phyloP scores from a whole-genome alignment of 1,140 invertebrate species.

The Aphelinus certus region DNA sequence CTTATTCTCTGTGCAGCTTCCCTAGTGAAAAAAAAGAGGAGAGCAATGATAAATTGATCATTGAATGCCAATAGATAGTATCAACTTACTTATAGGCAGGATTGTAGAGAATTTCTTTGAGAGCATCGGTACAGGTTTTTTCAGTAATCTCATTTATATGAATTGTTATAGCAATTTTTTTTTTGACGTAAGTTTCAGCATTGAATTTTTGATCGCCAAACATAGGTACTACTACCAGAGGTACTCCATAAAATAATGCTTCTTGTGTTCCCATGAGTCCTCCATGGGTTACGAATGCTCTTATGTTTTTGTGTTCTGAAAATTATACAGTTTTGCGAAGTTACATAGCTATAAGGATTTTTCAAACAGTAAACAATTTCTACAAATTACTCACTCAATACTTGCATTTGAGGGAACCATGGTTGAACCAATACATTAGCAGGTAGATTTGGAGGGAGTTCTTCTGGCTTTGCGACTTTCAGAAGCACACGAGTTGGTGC shows the following conservation, averaged over 20 bases:
- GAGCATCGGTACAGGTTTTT: slow-evolving; percentile 48
- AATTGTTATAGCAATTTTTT: slow-evolving; percentile 54
- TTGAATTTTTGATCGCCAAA: slow-evolving; percentile 76
- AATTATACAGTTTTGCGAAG: no score
- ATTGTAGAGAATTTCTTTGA: slow-evolving; percentile 52
- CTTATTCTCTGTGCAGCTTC: neutral
- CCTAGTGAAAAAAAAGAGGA: neutral
- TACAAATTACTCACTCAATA: slow-evolving; percentile 44
- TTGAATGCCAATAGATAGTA: slow-evolving; percentile 33
- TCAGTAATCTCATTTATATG: slow-evolving; percentile 49
- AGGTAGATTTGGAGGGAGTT: no score
- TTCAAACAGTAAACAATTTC: neutral
- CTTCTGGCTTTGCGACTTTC: slow-evolving; percentile 52
- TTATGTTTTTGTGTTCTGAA: no score
- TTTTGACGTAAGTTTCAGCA: slow-evolving; percentile 55
- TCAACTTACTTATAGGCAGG: no score
- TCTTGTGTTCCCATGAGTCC: no score
- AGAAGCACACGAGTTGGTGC: slow-evolving; percentile 50
- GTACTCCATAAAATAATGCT: no score
- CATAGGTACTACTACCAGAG: no score
- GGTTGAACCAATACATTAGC: slow-evolving; percentile 70
- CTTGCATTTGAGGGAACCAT: slow-evolving; percentile 73
- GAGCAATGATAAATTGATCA: no score
- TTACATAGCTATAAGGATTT: slow-evolving; percentile 34
- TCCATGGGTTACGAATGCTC: no score